Evolutionary conservation across 2,113 vertebrate species (phyloP).

Genomic region (Formicarius rufipectus): DNA sequence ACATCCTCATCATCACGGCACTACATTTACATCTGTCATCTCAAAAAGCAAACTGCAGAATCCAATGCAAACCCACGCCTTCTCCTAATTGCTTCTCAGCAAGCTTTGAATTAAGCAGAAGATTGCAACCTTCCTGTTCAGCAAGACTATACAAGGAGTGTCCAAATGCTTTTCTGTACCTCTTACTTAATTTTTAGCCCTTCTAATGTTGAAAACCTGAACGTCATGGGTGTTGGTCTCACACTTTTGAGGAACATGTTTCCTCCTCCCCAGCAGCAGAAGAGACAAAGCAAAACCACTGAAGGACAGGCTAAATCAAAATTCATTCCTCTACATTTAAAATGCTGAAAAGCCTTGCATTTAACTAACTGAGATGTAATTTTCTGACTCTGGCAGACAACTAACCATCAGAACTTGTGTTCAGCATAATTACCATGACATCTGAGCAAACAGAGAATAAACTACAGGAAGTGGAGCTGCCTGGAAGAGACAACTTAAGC

Average conservation of each 20-base stretch:
- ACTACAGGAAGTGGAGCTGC: not conserved
- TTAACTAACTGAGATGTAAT: not conserved
- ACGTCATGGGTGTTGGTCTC: not conserved
- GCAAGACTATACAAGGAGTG: slow-evolving; percentile 27
- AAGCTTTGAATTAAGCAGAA: not conserved
- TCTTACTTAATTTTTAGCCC: not conserved
- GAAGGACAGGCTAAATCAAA: not conserved
- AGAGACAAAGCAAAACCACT: not conserved
- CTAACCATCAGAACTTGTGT: not conserved
- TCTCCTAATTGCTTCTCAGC: not conserved
- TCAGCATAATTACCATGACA: not conserved
- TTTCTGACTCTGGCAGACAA: not conserved
- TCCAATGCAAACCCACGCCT: not conserved
- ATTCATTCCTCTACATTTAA: not conserved
- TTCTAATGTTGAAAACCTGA: not conserved
- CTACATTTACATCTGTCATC: not conserved
- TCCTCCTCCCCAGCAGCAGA: not conserved
- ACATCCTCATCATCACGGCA: slow-evolving; percentile 8
- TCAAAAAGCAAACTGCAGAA: not conserved
- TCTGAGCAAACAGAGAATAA: not conserved
- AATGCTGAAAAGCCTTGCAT: not conserved
- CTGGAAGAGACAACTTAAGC: not conserved
- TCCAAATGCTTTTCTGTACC: not conserved
- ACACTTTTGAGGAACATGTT: not conserved
- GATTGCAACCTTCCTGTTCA: not conserved